Evolutionary conservation across 2,113 vertebrate species (phyloP).

Genomic region (Aythya baeri): DNA sequence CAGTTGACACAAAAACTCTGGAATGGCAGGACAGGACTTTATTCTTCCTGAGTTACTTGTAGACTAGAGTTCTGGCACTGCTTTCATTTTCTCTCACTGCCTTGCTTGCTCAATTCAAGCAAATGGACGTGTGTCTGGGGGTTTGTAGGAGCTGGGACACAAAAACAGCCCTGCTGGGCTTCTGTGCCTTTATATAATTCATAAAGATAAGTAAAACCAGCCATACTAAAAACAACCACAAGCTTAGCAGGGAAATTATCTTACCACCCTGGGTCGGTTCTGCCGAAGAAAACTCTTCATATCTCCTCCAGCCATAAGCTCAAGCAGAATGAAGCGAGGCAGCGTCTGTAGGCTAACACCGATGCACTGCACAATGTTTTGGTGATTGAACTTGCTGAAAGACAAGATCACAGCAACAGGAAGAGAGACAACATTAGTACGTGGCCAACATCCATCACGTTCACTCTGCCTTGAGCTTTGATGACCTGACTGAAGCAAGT

Average conservation of each 20-base stretch:
- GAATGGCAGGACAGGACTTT: background rate
- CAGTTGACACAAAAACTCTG: background rate
- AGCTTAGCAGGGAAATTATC: background rate
- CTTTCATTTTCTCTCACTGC: background rate
- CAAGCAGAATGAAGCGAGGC: slow-evolving; percentile 90
- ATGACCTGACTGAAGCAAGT: background rate
- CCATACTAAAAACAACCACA: background rate
- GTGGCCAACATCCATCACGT: background rate
- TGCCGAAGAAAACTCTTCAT: slow-evolving; percentile 93
- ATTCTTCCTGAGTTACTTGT: background rate
- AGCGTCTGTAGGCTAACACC: slow-evolving; percentile 89
- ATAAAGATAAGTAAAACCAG: background rate
- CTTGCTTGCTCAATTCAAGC: background rate
- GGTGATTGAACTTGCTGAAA: slow-evolving; percentile 90
- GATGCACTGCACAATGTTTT: slow-evolving; percentile 88
- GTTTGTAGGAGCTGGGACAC: background rate
- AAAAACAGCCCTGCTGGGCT: background rate
- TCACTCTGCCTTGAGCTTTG: background rate
- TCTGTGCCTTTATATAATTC: background rate
- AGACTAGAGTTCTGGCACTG: background rate
- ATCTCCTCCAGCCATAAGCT: slow-evolving; percentile 94
- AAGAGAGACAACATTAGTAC: slow-evolving; percentile 3
- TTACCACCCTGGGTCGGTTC: slow-evolving; percentile 85
- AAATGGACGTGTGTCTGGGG: background rate
- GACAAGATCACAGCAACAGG: background rate